Conservation (phyloP, 2,888 invertebrate species). For the Reticulitermes lucifugus region DNA sequence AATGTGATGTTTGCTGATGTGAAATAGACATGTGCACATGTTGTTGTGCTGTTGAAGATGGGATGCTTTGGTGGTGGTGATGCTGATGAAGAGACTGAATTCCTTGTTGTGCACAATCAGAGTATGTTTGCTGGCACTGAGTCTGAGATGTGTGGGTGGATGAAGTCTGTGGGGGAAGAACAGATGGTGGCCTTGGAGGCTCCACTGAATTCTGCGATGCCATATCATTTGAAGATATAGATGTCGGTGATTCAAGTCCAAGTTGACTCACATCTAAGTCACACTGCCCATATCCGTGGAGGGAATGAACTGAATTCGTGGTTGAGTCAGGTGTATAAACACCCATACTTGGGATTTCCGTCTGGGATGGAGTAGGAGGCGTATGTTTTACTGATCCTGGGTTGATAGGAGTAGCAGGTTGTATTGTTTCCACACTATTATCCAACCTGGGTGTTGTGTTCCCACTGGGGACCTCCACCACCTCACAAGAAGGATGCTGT, state of each 20-base stretch:
- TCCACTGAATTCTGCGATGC: conserved; percentile 80
- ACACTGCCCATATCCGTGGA: conserved; percentile 82
- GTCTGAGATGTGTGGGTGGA: conserved; percentile 56
- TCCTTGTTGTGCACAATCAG: conserved; percentile 72
- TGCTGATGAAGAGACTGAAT: conserved; percentile 58
- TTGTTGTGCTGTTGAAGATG: conserved; percentile 62
- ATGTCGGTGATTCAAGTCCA: conserved; percentile 89
- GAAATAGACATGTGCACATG: conserved; percentile 44
- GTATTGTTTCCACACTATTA: conserved; percentile 56
- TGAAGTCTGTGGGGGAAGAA: conserved; percentile 61
- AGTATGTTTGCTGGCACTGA: conserved; percentile 69
- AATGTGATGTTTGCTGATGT: conserved; percentile 51
- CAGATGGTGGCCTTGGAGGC: conserved; percentile 68
- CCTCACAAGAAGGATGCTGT: conserved; percentile 49
- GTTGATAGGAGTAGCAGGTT: conserved; percentile 58
- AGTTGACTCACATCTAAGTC: conserved; percentile 87
- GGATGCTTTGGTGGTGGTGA: conserved; percentile 45
- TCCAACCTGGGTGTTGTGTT: conserved; percentile 64
- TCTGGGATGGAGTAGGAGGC: conserved; percentile 64
- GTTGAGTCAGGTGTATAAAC: conserved; percentile 89
- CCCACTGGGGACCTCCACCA: conserved; percentile 58
- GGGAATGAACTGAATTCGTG: conserved; percentile 83
- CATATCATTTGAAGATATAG: conserved; percentile 85
- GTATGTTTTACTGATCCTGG: conserved; percentile 66
- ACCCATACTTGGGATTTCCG: conserved; percentile 83